These are phyloP conservation scores for Chloropsis cyanopogon DNA, from an alignment of 2,113 vertebrate genomes.

Conservation along the genomic window DNA sequence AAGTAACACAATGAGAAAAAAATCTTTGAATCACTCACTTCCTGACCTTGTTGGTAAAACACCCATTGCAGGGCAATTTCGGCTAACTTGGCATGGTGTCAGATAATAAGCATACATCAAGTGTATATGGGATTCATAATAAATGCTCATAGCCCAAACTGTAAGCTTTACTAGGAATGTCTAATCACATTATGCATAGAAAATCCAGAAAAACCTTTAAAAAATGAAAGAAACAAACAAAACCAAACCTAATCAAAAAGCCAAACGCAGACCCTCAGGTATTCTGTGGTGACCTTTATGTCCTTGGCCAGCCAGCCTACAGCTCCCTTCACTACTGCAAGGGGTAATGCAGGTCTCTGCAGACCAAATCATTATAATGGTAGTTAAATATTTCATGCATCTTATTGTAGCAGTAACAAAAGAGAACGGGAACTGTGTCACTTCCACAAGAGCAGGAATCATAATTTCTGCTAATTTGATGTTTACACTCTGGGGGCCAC, in stretches of 20 bases:
- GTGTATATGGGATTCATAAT: not conserved
- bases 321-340: rapidly evolving
- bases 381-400: not conserved
- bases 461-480: not conserved
- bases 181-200: not conserved
- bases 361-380: not conserved
- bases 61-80: not conserved
- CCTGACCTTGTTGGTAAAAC: not conserved
- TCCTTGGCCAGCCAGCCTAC: not conserved
- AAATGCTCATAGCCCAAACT: not conserved
- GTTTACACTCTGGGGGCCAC: not conserved
- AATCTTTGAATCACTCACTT: not conserved
- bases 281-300: not conserved
- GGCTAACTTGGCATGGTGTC: not conserved
- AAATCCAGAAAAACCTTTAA: not conserved
- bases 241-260: not conserved
- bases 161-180: not conserved
- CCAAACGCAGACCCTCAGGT: not conserved
- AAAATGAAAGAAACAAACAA: no score
- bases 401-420: not conserved
- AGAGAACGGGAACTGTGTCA: not conserved
- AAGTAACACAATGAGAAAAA: not conserved
- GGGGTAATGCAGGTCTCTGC: not conserved
- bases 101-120: rapidly evolving
- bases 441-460: not conserved